phyloP scores from a whole-genome alignment of 2,113 vertebrate species.

The Erpornis zantholeuca region DNA sequence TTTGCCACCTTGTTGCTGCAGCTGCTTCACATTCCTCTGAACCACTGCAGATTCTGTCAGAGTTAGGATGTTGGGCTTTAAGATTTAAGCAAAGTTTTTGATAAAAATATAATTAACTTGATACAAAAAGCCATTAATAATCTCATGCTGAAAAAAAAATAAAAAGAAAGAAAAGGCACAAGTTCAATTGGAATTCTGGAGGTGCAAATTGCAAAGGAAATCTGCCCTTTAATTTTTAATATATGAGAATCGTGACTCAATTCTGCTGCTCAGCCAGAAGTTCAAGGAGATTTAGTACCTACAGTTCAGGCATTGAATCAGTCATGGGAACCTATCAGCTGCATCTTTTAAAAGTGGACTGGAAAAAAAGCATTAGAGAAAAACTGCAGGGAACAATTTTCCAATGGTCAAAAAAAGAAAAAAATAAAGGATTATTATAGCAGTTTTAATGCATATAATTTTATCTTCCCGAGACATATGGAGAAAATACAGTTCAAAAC shows the following conservation, averaged over 20 bases:
- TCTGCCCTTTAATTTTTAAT: slow-evolving; percentile 5
- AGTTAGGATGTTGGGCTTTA: neutral
- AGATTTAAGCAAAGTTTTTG: neutral
- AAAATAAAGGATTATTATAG: neutral
- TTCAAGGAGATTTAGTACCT: neutral
- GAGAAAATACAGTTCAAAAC: neutral
- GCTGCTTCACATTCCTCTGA: neutral
- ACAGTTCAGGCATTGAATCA: neutral
- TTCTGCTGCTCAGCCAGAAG: neutral
- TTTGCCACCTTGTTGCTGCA: neutral
- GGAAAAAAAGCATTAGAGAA: neutral
- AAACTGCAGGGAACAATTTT: neutral
- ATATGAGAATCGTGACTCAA: neutral
- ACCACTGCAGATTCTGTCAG: fast-evolving
- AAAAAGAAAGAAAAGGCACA: neutral
- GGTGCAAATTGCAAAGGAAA: neutral
- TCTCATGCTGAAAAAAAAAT: neutral
- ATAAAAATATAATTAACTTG: neutral
- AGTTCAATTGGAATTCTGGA: neutral
- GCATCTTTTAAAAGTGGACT: neutral
- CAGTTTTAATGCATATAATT: neutral
- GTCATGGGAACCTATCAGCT: neutral
- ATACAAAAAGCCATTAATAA: neutral
- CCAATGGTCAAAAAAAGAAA: neutral
- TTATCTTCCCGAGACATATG: neutral